Evolutionary conservation across 2,113 vertebrate genomes (phyloP).

Genomic region (Calypte anna): DNA sequence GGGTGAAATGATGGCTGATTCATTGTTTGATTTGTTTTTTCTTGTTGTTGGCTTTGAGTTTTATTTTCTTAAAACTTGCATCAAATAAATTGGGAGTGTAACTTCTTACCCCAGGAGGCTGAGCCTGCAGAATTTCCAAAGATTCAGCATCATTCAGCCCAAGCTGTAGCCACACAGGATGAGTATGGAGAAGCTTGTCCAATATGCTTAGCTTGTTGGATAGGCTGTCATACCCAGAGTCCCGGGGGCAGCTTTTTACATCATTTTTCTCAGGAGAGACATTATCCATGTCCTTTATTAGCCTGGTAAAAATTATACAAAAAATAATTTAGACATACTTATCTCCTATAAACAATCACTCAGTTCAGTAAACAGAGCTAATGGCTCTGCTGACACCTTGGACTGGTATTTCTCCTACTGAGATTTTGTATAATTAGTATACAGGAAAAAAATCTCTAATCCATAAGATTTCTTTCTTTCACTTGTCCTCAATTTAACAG

Average conservation of each 20-base stretch:
- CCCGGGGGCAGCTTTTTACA: slow-evolving; percentile 74
- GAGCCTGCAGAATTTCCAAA: slow-evolving; percentile 77
- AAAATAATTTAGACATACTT: background rate
- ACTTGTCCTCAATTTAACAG: background rate
- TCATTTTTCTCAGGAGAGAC: slow-evolving; percentile 78
- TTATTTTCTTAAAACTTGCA: background rate
- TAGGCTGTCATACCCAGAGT: slow-evolving; percentile 90
- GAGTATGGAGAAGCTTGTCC: slow-evolving; percentile 89
- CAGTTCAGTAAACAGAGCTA: background rate
- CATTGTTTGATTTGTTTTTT: background rate
- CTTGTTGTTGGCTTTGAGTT: background rate
- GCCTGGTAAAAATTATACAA: slow-evolving; percentile 63
- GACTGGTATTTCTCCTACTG: background rate
- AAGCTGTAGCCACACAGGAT: slow-evolving; percentile 91
- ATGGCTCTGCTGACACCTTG: background rate
- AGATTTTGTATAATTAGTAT: background rate
- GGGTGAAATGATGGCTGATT: too few relatives aligned
- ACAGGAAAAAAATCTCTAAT: background rate
- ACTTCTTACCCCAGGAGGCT: slow-evolving; percentile 88
- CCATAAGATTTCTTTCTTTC: background rate
- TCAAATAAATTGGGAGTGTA: background rate
- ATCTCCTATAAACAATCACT: background rate
- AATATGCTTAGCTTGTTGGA: slow-evolving; percentile 88
- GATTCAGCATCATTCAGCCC: slow-evolving; percentile 85
- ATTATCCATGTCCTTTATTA: slow-evolving; percentile 82